Percentiles rank a stretch among this genome's conserved stretches.
Evolutionary conservation across 2,797 vertebrate genomes (phyloP).

Genomic region (Kryptolebias ocellatus): DNA sequence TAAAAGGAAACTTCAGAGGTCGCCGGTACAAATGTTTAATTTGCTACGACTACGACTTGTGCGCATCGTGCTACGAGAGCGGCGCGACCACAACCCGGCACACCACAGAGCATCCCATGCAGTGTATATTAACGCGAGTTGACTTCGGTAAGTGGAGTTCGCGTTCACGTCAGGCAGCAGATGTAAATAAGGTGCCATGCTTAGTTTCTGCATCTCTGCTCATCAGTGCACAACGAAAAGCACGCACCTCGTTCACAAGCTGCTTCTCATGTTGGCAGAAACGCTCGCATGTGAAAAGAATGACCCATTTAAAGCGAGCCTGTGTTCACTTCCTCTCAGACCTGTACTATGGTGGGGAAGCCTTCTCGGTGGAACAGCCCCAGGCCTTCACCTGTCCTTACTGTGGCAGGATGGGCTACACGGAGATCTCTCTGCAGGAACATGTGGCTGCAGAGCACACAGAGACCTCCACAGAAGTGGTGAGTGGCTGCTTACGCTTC

Average conservation of each 20-base stretch:
- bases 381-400: constrained; percentile 99
- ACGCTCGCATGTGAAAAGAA: too few species aligned
- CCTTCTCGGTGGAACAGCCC: constrained; percentile 98
- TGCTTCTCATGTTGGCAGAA: too few species aligned
- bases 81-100: constrained; percentile 97
- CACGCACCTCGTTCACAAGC: too few species aligned
- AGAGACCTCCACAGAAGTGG: constrained; percentile 99
- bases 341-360: constrained; percentile 98
- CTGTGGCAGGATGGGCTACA: constrained; percentile 99
- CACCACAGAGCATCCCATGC: constrained; percentile 99
- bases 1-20: constrained; percentile 99
- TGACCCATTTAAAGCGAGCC: neutral
- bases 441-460: constrained; percentile 98
- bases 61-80: constrained; percentile 98
- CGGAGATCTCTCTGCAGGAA: constrained; percentile 98
- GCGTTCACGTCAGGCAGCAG: neutral
- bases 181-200: neutral
- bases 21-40: constrained; percentile 99
- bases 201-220: neutral
- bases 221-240: neutral
- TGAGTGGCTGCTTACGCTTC: constrained; percentile 66
- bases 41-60: constrained; percentile 99
- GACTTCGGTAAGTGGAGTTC: constrained; percentile 88
- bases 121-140: constrained; percentile 99
- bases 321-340: constrained; percentile 78